phyloP scores from a whole-genome alignment of 2,797 vertebrate species.

The Hirundo rustica region DNA sequence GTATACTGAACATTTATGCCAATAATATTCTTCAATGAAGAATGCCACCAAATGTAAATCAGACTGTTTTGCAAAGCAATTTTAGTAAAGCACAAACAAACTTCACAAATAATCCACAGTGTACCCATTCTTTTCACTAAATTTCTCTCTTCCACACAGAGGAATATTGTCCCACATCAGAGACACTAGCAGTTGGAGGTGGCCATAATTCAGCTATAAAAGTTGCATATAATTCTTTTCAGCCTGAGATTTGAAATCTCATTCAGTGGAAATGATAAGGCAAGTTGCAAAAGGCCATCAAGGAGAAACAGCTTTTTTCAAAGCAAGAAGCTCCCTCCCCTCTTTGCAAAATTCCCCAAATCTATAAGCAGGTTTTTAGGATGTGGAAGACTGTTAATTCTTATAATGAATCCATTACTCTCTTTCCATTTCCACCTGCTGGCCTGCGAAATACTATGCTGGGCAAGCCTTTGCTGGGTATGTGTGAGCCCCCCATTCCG shows the following conservation, averaged over 20 bases:
- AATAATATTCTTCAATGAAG: constrained; percentile 4
- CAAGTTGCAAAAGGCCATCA: not conserved
- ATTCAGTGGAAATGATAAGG: not conserved
- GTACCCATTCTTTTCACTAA: not conserved
- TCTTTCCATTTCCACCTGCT: not conserved
- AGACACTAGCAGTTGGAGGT: not conserved
- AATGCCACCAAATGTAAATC: constrained; percentile 24
- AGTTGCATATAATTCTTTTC: not conserved
- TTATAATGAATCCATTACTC: not conserved
- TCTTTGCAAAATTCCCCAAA: not conserved
- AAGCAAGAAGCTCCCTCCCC: not conserved
- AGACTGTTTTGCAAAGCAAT: not conserved
- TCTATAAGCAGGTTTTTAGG: not conserved
- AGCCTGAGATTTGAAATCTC: not conserved
- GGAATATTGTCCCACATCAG: not conserved
- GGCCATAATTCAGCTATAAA: not conserved
- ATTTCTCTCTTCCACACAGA: not conserved
- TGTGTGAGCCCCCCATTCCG: not conserved
- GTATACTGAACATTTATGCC: not conserved
- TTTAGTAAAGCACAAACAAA: not conserved
- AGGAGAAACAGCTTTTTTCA: not conserved
- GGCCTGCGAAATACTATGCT: not conserved
- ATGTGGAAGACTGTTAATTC: not conserved
- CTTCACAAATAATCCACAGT: not conserved
- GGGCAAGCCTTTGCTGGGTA: not conserved